Percentiles rank a stretch among this genome's conserved stretches.
phyloP scores from a whole-genome alignment of 2,888 invertebrate genomes.

The Cepaea hortensis region DNA sequence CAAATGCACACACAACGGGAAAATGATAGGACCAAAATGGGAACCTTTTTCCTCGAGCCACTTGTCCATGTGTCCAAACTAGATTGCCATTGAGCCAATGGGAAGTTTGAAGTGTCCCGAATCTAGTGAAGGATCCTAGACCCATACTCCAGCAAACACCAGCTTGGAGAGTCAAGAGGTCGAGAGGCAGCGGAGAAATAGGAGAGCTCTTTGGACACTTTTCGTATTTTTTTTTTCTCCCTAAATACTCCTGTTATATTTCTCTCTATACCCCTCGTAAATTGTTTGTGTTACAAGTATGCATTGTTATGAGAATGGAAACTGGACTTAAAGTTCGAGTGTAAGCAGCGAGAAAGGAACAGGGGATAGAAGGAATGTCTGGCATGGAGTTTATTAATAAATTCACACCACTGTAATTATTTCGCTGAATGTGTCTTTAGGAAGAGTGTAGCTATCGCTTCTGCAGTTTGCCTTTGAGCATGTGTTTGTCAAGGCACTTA shows the following conservation, averaged over 20 bases:
- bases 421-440: too few species aligned
- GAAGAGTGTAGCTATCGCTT: too few species aligned
- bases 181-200: constrained; percentile 6
- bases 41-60: background rate
- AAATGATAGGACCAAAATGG: background rate
- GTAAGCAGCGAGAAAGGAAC: background rate
- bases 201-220: background rate
- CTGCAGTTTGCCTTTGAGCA: too few species aligned
- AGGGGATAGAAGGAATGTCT: too few species aligned
- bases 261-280: background rate
- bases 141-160: constrained; percentile 17
- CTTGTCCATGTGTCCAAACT: background rate
- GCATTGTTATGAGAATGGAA: background rate
- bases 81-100: constrained; percentile 12
- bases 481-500: too few species aligned
- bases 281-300: background rate
- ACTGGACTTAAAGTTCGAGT: background rate
- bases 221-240: background rate
- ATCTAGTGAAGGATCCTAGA: constrained; percentile 1
- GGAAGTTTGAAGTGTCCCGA: background rate
- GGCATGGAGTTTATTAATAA: too few species aligned
- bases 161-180: constrained; percentile 29
- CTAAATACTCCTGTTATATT: background rate
- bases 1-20: background rate
- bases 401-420: too few species aligned